A percentile compares a stretch with the other conserved stretches of the same genome.
These are phyloP conservation scores for Nephrotoma guestfalica DNA, from an alignment of 2,888 invertebrate species.

Conservation along the genomic window DNA sequence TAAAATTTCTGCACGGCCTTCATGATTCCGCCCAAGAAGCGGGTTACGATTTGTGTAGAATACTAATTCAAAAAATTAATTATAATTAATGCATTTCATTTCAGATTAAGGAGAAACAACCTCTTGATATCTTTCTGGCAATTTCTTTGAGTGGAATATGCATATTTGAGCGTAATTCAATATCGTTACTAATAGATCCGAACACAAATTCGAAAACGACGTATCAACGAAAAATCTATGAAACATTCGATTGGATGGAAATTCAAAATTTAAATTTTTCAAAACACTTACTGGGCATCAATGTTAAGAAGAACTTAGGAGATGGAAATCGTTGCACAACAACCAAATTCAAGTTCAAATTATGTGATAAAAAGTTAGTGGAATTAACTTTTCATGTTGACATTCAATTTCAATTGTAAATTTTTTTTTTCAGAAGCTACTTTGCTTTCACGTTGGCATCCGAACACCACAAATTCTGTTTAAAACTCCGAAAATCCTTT, in stretches of 20 bases:
- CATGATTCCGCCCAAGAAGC: no score
- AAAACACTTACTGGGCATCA: constrained; percentile 52
- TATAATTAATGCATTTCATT: constrained; percentile 12
- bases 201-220: constrained; percentile 16
- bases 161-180: constrained; percentile 13
- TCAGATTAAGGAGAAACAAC: constrained; percentile 41
- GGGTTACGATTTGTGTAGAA: neutral
- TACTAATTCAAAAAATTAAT: neutral
- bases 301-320: constrained; percentile 37
- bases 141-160: constrained; percentile 46
- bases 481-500: constrained; percentile 55
- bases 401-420: neutral
- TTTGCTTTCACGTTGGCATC: constrained; percentile 64
- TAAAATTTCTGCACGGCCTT: no score
- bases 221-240: constrained; percentile 29
- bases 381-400: no score
- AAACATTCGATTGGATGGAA: constrained; percentile 49
- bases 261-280: constrained; percentile 64
- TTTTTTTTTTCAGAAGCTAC: constrained; percentile 38
- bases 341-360: constrained; percentile 56
- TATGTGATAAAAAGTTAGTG: constrained; percentile 54
- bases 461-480: constrained; percentile 62
- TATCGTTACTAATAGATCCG: neutral
- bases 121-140: constrained; percentile 46
- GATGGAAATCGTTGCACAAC: constrained; percentile 35